Evolutionary conservation across 2,888 invertebrate genomes (phyloP).

Genomic region (Pachymerium ferrugineum): DNA sequence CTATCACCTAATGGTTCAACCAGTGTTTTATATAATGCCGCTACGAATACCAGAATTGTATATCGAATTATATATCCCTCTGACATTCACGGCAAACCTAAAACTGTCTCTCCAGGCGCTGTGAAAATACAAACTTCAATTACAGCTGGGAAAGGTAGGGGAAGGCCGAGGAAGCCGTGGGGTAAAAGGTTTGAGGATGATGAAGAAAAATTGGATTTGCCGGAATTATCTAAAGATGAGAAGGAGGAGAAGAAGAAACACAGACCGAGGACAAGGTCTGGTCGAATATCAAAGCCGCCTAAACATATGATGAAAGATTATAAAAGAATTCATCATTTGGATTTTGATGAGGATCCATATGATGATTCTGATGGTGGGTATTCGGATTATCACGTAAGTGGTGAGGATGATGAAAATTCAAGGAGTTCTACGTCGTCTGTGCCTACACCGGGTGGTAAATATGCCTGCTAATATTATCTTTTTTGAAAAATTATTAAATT

Average conservation of each 20-base stretch:
- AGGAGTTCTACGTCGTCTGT: conserved; percentile 15
- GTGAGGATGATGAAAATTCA: conserved; percentile 39
- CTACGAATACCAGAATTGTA: conserved; percentile 56
- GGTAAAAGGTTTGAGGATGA: conserved; percentile 34
- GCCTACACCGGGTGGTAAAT: background rate
- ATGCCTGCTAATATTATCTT: background rate
- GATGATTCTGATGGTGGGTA: conserved; percentile 58
- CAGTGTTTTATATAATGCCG: conserved; percentile 51
- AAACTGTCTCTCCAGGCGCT: conserved; percentile 38
- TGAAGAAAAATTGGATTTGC: conserved; percentile 41
- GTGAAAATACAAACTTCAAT: conserved; percentile 33
- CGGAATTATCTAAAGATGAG: conserved; percentile 49
- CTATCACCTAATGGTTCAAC: conserved; percentile 43
- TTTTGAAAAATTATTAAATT: background rate
- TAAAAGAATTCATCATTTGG: conserved; percentile 55
- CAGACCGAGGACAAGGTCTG: conserved; percentile 54
- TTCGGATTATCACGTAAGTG: conserved; percentile 53
- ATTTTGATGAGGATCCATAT: conserved; percentile 54
- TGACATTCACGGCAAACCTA: conserved; percentile 43
- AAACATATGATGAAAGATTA: conserved; percentile 59
- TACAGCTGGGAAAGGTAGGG: conserved; percentile 1
- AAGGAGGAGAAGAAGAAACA: conserved; percentile 51
- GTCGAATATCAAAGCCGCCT: conserved; percentile 57
- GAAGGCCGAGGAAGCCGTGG: conserved; percentile 25
- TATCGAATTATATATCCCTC: conserved; percentile 55